Conservation (phyloP, 2,888 invertebrate genomes). For the Chrysolina haemoptera region DNA sequence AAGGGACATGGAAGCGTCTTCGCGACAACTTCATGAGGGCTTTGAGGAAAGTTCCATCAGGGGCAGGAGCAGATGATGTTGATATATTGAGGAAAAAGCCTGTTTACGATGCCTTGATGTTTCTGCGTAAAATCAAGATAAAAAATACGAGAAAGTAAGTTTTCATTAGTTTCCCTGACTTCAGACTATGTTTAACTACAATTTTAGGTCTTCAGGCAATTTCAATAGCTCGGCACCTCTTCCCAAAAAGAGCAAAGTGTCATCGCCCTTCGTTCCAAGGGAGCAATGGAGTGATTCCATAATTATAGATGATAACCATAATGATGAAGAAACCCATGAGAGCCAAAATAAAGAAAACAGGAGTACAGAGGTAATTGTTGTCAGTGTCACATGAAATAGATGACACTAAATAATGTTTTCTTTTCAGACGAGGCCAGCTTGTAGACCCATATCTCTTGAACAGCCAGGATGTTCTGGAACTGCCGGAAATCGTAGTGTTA, state of each 20-base stretch:
- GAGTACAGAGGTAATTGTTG: constrained; percentile 5
- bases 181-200: not conserved
- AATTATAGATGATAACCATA: constrained; percentile 7
- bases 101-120: constrained; percentile 12
- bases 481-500: not conserved
- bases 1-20: constrained; percentile 17
- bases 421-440: not conserved
- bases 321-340: not conserved
- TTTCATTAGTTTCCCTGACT: constrained; percentile 7
- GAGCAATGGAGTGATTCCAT: constrained; percentile 15
- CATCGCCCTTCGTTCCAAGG: not conserved
- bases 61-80: constrained; percentile 2
- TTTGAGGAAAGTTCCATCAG: constrained; percentile 6
- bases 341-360: not conserved
- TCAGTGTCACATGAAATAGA: not conserved
- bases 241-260: constrained; percentile 1
- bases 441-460: not conserved
- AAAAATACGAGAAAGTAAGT: constrained; percentile 23
- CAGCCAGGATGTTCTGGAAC: constrained; percentile 20
- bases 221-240: not conserved
- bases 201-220: constrained; percentile 19
- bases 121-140: not conserved
- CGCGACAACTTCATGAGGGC: constrained; percentile 21
- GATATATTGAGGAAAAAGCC: constrained; percentile 22
- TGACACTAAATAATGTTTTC: constrained; percentile 5